Percentiles rank a stretch among this genome's conserved stretches.
phyloP scores from a whole-genome alignment of 2,888 invertebrate species.

The Pristionchus mayeri region DNA sequence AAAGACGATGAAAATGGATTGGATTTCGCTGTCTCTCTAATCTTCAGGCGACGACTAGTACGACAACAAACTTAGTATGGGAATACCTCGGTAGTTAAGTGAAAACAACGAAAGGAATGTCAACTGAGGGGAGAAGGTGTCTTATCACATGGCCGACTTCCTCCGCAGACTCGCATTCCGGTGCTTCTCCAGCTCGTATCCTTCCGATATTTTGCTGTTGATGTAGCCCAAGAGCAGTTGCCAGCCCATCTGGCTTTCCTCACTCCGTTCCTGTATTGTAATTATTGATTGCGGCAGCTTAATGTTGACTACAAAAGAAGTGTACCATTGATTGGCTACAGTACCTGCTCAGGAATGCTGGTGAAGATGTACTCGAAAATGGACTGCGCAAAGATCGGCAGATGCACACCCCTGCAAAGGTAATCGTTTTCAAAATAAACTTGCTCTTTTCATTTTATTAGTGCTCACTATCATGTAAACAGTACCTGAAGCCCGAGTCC shows the following conservation, averaged over 20 bases:
- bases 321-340: not conserved
- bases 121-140: too few species aligned
- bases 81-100: slow-evolving; percentile 1
- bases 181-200: slow-evolving; percentile 44
- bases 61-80: not conserved
- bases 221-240: slow-evolving; percentile 43
- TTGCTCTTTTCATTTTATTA: not conserved
- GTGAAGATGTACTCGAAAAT: slow-evolving; percentile 39
- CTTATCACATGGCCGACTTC: slow-evolving; percentile 23
- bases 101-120: not conserved
- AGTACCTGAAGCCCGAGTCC: slow-evolving; percentile 46
- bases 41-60: not conserved
- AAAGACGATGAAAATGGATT: not conserved
- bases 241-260: slow-evolving; percentile 35
- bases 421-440: too few species aligned
- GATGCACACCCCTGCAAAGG: slow-evolving; percentile 37
- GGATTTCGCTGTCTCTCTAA: not conserved
- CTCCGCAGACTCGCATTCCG: slow-evolving; percentile 43
- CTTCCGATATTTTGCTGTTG: slow-evolving; percentile 45
- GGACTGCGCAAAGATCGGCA: slow-evolving; percentile 45
- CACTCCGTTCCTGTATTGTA: slow-evolving; percentile 9
- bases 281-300: not conserved
- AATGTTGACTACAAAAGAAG: not conserved
- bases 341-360: slow-evolving; percentile 37
- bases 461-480: not conserved